A percentile compares a stretch with the other conserved stretches of the same genome.
These are phyloP conservation scores for Sitobion miscanthi DNA, from an alignment of 1,140 invertebrate genomes.

Conservation along the genomic window DNA sequence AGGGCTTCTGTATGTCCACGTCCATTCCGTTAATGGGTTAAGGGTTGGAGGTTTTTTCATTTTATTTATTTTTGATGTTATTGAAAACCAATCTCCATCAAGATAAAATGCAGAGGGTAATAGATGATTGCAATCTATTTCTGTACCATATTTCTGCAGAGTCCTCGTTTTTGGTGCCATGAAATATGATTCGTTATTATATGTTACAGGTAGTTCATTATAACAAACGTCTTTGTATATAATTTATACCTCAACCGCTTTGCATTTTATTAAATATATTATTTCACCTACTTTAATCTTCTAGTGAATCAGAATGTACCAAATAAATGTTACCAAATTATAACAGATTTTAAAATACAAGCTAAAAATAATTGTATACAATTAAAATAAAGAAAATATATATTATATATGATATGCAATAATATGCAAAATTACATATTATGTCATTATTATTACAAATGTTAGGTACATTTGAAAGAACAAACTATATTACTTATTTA, in stretches of 20 bases:
- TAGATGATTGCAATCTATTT: background rate
- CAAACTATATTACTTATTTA: no score
- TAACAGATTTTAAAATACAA: no score
- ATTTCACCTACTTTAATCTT: background rate
- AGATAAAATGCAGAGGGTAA: background rate
- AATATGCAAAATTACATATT: no score
- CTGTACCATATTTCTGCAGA: background rate
- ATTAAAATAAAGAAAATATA: no score
- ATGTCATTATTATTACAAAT: no score
- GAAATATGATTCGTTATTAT: background rate
- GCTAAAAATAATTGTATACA: no score
- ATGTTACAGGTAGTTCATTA: background rate
- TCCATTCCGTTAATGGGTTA: background rate
- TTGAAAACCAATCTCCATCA: background rate
- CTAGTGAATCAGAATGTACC: no score
- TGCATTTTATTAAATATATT: conserved; percentile 45
- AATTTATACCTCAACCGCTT: background rate
- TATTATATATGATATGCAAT: no score
- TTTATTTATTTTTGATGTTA: background rate
- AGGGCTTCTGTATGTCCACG: conserved; percentile 3
- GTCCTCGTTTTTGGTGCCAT: background rate
- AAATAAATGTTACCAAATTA: no score
- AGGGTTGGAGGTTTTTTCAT: background rate
- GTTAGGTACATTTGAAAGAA: no score
- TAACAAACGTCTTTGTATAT: background rate